Evolutionary conservation across 2,113 vertebrate genomes (phyloP).

Genomic region (Oostethus manadensis): DNA sequence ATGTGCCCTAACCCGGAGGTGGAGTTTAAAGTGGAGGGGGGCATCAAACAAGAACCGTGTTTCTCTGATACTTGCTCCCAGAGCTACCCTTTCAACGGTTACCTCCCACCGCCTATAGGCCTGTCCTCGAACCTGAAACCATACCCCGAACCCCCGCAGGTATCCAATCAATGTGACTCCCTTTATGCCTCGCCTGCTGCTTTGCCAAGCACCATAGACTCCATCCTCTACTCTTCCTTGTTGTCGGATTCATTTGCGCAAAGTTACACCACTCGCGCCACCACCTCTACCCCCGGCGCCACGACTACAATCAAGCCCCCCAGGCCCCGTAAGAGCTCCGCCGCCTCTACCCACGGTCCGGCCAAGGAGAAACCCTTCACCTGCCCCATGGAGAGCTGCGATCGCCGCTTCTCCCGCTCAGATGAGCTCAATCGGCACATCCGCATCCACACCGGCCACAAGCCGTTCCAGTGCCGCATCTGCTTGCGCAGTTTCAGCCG

Average conservation of each 20-base stretch:
- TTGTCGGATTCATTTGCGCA: slow-evolving; percentile 61
- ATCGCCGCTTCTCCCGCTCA: slow-evolving; percentile 91
- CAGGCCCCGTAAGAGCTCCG: slow-evolving; percentile 77
- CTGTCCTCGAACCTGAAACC: slow-evolving; percentile 67
- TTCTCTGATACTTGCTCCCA: slow-evolving; percentile 73
- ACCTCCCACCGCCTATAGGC: slow-evolving; percentile 68
- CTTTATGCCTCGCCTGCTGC: slow-evolving; percentile 75
- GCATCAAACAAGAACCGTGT: slow-evolving; percentile 74
- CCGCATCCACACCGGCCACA: slow-evolving; percentile 96
- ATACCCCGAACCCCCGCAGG: slow-evolving; percentile 63
- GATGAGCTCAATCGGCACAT: slow-evolving; percentile 96
- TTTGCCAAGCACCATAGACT: slow-evolving; percentile 68
- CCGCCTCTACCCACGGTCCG: slow-evolving; percentile 77
- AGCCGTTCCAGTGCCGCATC: slow-evolving; percentile 97
- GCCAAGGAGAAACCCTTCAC: slow-evolving; percentile 93
- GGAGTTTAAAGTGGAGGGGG: slow-evolving; percentile 74
- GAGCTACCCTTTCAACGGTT: slow-evolving; percentile 68
- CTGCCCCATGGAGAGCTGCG: slow-evolving; percentile 91
- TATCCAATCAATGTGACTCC: slow-evolving; percentile 65
- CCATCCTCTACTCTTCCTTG: slow-evolving; percentile 67
- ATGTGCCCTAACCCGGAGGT: slow-evolving; percentile 70
- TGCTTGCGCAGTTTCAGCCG: slow-evolving; percentile 96
- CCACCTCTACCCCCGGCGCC: slow-evolving; percentile 63
- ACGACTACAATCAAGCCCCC: slow-evolving; percentile 62
- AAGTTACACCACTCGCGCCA: slow-evolving; percentile 76